Percentiles rank a stretch among this genome's conserved stretches.
Evolutionary conservation across 2,888 invertebrate species (phyloP).

Genomic region (Teinopalpus imperialis): DNA sequence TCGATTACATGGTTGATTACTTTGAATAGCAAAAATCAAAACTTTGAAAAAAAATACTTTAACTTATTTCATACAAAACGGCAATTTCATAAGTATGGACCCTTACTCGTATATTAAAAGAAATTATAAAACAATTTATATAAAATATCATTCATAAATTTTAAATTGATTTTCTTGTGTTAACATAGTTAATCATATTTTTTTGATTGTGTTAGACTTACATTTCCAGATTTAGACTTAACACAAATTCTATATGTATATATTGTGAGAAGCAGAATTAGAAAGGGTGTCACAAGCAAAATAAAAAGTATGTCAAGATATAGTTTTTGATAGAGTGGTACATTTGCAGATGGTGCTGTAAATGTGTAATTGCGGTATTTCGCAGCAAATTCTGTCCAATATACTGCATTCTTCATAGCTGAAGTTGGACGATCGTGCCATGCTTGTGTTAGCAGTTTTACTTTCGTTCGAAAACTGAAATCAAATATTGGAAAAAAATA

Average conservation of each 20-base stretch:
- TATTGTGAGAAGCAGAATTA: not conserved
- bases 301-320: constrained; percentile 55
- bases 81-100: no score
- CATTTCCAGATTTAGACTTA: constrained; percentile 1
- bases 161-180: no score
- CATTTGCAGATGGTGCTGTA: constrained; percentile 65
- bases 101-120: no score
- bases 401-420: constrained; percentile 82
- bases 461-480: constrained; percentile 61
- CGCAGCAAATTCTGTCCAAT: constrained; percentile 84
- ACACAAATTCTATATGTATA: not conserved
- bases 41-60: no score
- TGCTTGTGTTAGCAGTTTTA: constrained; percentile 72
- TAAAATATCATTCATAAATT: no score
- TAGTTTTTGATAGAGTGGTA: constrained; percentile 74
- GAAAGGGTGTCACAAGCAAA: constrained; percentile 26
- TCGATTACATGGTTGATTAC: no score
- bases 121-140: no score
- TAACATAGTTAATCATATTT: not conserved
- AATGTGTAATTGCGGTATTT: constrained; percentile 65
- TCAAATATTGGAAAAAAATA: not conserved
- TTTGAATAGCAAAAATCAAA: no score
- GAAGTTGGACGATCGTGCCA: constrained; percentile 82
- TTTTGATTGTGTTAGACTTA: not conserved
- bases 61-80: no score